These are phyloP conservation scores for Drosophila prostipennis DNA, from an alignment of 2,888 invertebrate species.

Conservation along the genomic window DNA sequence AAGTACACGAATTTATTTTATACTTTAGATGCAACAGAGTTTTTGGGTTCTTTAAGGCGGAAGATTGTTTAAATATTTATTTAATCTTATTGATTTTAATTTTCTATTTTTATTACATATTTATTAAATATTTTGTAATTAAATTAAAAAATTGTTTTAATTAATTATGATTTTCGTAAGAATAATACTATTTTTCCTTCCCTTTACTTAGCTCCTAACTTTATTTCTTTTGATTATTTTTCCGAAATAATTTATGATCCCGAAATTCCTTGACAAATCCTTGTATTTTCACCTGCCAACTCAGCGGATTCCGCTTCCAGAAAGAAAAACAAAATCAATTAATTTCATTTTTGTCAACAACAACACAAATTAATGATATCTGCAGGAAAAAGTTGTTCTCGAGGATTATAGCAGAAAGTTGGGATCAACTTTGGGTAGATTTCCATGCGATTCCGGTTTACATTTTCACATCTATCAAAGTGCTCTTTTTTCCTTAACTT, in stretches of 20 bases:
- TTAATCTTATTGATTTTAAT: too few species aligned
- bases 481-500: constrained; percentile 58
- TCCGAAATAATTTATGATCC: constrained; percentile 8
- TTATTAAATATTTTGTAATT: too few species aligned
- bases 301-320: background rate
- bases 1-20: background rate
- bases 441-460: constrained; percentile 28
- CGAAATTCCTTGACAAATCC: constrained; percentile 5
- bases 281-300: constrained; percentile 17
- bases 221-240: background rate
- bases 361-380: constrained; percentile 67
- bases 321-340: constrained; percentile 48
- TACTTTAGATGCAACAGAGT: background rate
- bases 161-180: too few species aligned
- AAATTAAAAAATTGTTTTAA: too few species aligned
- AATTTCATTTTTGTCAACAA: constrained; percentile 60
- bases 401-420: constrained; percentile 42
- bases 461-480: constrained; percentile 69
- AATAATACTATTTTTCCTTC: too few species aligned
- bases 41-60: too few species aligned
- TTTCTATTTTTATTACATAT: too few species aligned
- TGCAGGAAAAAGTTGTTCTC: constrained; percentile 52
- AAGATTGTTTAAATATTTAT: too few species aligned
- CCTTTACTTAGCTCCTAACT: too few species aligned
- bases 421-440: constrained; percentile 26